These are phyloP conservation scores for Chlorodrepanis virens DNA, from an alignment of 2,113 vertebrate genomes.

Conservation along the genomic window DNA sequence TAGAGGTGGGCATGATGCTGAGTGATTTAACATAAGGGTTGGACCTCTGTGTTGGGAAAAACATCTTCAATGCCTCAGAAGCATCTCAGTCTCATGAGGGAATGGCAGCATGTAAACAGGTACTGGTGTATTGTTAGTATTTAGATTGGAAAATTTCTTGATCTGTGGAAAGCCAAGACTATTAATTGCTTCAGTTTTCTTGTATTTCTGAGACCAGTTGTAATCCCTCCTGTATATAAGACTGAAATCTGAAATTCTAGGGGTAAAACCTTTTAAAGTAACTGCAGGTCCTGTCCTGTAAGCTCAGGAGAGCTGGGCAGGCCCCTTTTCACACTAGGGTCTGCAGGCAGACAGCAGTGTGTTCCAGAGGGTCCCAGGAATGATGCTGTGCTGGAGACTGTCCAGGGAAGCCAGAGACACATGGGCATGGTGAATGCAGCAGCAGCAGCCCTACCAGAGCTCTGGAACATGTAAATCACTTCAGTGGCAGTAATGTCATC, in stretches of 20 bases:
- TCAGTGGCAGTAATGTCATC: neutral
- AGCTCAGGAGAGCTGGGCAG: neutral
- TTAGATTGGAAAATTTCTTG: neutral
- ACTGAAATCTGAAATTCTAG: neutral
- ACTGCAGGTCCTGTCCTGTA: neutral
- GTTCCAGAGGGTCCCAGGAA: neutral
- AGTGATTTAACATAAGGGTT: neutral
- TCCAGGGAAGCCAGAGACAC: neutral
- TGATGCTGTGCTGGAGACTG: neutral
- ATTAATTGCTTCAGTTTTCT: neutral
- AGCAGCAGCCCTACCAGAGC: neutral
- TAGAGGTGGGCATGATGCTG: rapidly evolving
- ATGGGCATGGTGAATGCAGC: neutral
- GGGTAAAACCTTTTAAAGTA: neutral
- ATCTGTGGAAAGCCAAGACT: neutral
- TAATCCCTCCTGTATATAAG: neutral
- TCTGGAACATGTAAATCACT: neutral
- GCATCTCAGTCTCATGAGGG: neutral
- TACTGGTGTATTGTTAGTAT: neutral
- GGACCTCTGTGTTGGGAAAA: neutral
- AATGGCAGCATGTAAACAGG: neutral
- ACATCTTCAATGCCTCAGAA: neutral
- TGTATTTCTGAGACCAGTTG: neutral
- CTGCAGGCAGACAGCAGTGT: neutral
- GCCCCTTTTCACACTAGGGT: neutral